Evolutionary conservation across 2,888 invertebrate species (phyloP), one percentile per base, ranked within the genome.

Genomic region (Tricholauxania praeusta): DNA sequence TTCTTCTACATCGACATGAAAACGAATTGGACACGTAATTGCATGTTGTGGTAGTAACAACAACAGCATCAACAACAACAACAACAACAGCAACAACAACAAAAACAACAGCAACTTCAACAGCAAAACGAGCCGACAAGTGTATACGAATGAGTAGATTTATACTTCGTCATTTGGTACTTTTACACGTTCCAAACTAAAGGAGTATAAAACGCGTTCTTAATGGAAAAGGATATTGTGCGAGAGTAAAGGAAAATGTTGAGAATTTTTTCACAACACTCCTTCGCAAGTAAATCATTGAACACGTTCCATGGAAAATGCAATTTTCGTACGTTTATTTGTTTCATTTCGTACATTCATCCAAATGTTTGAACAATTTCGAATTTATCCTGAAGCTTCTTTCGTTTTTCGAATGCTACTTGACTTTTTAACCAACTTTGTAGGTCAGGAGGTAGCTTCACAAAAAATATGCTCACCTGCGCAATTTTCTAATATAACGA

Each of bases 301-400:
- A 79, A 78, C 83, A 83, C 82, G 80, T 82, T 79, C 77, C 77
- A 75, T 72, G 74, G 76, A 78, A 82, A 82, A 80, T 82, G 81
- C 83, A 81, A 77, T 82, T 83, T 83, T 82, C 83, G 82, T 82
- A 72, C 72, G 63, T 72, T 73, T 71, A 73, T 19, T 62, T 15
- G 17, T 10, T 72, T 49, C 22, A 14, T 48, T 15, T 62, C 39
- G 39, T 4, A 39, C 39, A 39, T 39, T 39, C 10, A 39, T 39
- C 39, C 39, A 39, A 39, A 39, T 10, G 39, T 39, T 39, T 39
- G 39, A 39, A 39, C 39, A 39, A 39, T 39, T 39, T 39, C 2
- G 7, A 1, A 39, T 39, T 39, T 39, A 10, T 39, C 39, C 39
- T 39, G 10, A 39, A 39, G 39, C 39, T 39, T 39, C 39, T 39